Base-by-base conservation (phyloP, 2,113 vertebrate genomes). In the Corythaeola cristata region DNA sequence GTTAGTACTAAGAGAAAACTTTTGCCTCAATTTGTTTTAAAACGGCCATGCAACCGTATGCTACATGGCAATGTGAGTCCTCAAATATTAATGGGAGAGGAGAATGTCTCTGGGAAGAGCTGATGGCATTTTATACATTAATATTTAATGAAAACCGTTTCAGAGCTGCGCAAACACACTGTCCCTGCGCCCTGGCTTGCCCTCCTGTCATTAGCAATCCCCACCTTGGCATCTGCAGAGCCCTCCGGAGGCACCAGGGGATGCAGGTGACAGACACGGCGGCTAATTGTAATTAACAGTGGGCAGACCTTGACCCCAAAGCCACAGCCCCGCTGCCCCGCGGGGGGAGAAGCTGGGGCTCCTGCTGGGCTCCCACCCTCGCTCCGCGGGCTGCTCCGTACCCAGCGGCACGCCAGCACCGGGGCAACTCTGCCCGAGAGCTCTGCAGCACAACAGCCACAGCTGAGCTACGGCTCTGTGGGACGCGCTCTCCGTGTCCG, bases 11-110 rank as follows among this genome's bases (percentile, higher is more conserved):
- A 23, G 20, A 66, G 80, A 58, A 75, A 87, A 74, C 47, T 64
- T 62, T 10, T 16, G 20, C 41, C 24, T 83, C 56, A 1, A 6
- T 76, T 44, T 60, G 32, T 49, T 93, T 66, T 32, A 26, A 90
- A 97, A 87, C 21, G 52, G 56, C 49, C 72, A 7, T 4, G 37
- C 58, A 53, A 24, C 18, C 4, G 3, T 18, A 21, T 8, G 19
- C 69, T 68, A 17, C 55, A 22, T 2, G 4, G 50, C 13, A 89
- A 28, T 5, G 60, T 0, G 6, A 77, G 58, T 23, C 21, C 55
- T 96, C 81, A 94, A 95, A 96, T 88, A 85, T 91, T 94, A 69
- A 91, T 68, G 59, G 73, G n/a, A 66, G 39, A 89, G 62, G 24
- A 84, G 30, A 81, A 71, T 8, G 79, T 73, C 91, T 88, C 86